Conservation (phyloP, 2,797 vertebrate species). For the Pangasius djambal region DNA sequence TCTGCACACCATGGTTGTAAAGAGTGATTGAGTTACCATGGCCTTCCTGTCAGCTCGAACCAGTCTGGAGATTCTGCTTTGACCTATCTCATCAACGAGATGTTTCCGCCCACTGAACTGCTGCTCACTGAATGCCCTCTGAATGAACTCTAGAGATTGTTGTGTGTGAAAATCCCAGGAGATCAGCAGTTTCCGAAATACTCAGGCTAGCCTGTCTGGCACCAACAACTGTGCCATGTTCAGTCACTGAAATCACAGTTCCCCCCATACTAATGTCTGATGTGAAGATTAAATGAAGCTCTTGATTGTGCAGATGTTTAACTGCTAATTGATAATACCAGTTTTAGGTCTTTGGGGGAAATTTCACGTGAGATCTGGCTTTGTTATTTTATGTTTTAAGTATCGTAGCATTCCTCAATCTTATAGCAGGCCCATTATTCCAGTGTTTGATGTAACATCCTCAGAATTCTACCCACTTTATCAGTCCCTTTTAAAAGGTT, state of each 20-base stretch:
- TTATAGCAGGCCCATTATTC: background rate
- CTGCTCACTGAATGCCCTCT: background rate
- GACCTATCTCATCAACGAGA: background rate
- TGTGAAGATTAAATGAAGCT: background rate
- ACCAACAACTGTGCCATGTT: background rate
- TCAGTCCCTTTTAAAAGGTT: background rate
- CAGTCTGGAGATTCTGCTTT: background rate
- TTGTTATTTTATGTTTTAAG: background rate
- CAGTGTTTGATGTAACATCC: background rate
- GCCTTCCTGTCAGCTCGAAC: background rate
- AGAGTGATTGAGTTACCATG: background rate
- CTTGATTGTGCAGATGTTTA: background rate
- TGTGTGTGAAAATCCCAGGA: background rate
- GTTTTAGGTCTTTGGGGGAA: background rate
- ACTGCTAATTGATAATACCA: background rate
- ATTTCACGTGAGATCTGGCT: background rate
- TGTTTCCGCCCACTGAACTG: background rate
- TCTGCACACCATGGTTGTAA: background rate
- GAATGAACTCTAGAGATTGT: background rate
- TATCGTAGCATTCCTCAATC: background rate
- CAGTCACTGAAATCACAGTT: background rate
- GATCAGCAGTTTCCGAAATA: background rate
- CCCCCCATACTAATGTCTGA: too few relatives aligned
- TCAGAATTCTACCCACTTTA: slow-evolving; percentile 29
- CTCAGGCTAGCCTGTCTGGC: background rate